These are phyloP conservation scores for Venusia cambrica DNA, from an alignment of 2,888 invertebrate species.

Conservation along the genomic window DNA sequence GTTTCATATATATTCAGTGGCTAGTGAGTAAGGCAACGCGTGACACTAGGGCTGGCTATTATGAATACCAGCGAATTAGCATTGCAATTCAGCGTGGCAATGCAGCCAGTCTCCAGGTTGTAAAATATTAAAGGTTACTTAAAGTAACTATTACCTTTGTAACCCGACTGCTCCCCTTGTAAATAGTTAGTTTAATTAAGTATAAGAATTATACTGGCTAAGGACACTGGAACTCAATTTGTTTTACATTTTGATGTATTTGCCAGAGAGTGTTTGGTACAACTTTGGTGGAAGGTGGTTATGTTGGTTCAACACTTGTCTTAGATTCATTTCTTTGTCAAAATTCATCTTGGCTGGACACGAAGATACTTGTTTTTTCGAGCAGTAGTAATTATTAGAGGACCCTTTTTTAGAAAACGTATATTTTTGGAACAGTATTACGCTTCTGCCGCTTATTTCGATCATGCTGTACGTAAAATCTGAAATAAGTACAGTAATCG, in stretches of 20 bases:
- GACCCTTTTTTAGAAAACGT: conserved; percentile 28
- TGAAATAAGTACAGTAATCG: conserved; percentile 8
- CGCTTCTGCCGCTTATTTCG: conserved; percentile 10
- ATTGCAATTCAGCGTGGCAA: too few species aligned
- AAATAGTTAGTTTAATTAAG: too few species aligned
- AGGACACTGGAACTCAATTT: too few species aligned
- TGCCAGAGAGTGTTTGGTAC: conserved; percentile 27
- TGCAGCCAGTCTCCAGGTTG: too few species aligned
- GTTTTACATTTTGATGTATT: conserved; percentile 20
- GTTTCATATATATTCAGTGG: too few species aligned
- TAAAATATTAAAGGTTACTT: too few species aligned
- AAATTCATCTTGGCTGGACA: conserved; percentile 25
- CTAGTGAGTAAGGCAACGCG: too few species aligned
- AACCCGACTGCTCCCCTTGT: too few species aligned
- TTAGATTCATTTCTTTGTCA: conserved; percentile 11
- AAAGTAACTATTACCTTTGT: too few species aligned
- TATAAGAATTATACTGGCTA: too few species aligned
- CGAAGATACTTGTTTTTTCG: conserved; percentile 8
- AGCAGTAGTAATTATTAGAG: conserved; percentile 20
- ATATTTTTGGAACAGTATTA: conserved; percentile 18
- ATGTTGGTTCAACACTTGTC: conserved; percentile 7
- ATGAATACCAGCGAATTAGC: too few species aligned
- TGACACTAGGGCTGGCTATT: too few species aligned
- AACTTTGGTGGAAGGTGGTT: conserved; percentile 22
- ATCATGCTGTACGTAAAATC: conserved; percentile 11